Evolutionary conservation across 1,140 invertebrate genomes (phyloP).

Genomic region (Pentalonia nigronervosa): DNA sequence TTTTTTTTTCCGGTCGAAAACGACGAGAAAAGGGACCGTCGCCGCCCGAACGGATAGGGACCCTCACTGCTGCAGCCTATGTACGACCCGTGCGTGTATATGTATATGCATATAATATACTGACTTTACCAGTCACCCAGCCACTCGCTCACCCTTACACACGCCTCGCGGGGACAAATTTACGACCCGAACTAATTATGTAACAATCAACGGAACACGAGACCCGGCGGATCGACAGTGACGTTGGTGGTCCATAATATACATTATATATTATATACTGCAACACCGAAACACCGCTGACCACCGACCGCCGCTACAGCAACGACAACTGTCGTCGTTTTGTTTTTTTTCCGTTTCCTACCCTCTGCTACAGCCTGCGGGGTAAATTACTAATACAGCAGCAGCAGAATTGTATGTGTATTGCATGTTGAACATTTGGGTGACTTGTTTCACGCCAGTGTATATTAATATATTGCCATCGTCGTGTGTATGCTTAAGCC

Average conservation of each 20-base stretch:
- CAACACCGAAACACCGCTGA: constrained; percentile 7
- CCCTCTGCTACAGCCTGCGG: neutral
- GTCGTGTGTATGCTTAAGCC: neutral
- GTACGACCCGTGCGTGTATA: neutral
- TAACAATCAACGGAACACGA: constrained; percentile 56
- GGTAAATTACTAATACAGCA: neutral
- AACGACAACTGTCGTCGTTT: constrained; percentile 49
- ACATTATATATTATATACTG: neutral
- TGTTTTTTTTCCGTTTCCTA: constrained; percentile 24
- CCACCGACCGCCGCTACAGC: neutral
- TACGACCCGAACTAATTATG: constrained; percentile 57
- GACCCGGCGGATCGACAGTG: constrained; percentile 6
- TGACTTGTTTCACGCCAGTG: neutral
- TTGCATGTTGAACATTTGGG: neutral
- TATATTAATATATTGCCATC: neutral
- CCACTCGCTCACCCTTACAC: neutral
- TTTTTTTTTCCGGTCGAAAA: constrained; percentile 15
- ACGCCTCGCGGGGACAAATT: neutral
- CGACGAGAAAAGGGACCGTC: constrained; percentile 22
- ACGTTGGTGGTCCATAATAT: constrained; percentile 49
- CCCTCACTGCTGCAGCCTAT: neutral
- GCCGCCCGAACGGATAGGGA: neutral
- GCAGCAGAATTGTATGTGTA: neutral
- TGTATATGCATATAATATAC: neutral
- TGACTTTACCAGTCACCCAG: neutral